A percentile compares a stretch with the other conserved stretches of the same genome.
Evolutionary conservation across 2,797 vertebrate species (phyloP).

Genomic region (Phrynocephalus vlangalii): DNA sequence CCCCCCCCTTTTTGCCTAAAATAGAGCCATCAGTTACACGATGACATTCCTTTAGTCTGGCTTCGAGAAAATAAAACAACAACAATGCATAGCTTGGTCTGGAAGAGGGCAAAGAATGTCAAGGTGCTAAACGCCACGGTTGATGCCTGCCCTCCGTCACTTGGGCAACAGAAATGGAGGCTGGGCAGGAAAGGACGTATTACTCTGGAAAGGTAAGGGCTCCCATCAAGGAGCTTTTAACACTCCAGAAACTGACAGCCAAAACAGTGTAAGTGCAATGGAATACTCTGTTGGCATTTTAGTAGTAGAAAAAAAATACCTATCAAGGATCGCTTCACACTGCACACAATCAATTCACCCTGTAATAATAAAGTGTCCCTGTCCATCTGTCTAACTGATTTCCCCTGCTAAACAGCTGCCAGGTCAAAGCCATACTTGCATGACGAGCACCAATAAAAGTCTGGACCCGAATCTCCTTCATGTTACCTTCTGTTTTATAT

Average conservation of each 20-base stretch:
- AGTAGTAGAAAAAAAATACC: background rate
- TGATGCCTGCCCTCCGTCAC: constrained; percentile 51
- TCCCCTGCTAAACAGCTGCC: constrained; percentile 1
- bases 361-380: background rate
- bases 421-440: background rate
- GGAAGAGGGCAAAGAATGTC: constrained; percentile 4
- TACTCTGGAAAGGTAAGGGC: constrained; percentile 22
- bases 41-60: background rate
- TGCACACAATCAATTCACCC: background rate
- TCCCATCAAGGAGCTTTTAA: constrained; percentile 31
- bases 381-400: background rate
- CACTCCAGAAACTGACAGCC: constrained; percentile 5
- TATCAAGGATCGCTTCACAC: background rate
- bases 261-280: background rate
- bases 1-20: background rate
- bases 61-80: background rate
- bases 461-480: background rate
- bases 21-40: constrained; percentile 14
- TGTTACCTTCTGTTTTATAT: background rate
- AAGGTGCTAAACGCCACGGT: constrained; percentile 13
- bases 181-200: background rate
- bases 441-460: background rate
- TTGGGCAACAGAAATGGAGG: constrained; percentile 24
- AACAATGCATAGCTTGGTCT: background rate
- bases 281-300: constrained; percentile 1